phyloP scores from a whole-genome alignment of 2,888 invertebrate genomes.

The Megaustenia siamemsis region DNA sequence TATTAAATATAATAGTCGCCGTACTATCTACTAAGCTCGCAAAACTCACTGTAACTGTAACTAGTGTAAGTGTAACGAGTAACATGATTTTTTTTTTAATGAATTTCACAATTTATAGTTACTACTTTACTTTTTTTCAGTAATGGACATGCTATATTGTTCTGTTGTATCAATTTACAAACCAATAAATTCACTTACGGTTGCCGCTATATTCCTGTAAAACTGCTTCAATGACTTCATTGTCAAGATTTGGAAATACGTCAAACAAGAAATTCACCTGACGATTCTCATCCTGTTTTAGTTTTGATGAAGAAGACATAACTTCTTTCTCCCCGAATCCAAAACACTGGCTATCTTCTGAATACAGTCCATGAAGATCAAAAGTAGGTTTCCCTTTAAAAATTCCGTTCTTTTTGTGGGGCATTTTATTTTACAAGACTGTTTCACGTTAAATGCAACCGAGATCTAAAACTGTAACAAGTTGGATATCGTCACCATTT shows the following conservation, averaged over 20 bases:
- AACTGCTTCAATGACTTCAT: conserved; percentile 30
- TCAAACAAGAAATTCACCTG: conserved; percentile 9
- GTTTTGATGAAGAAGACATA: neutral
- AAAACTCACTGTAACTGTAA: too few species aligned
- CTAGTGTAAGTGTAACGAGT: too few species aligned
- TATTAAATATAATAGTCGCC: too few species aligned
- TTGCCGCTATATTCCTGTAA: conserved; percentile 27
- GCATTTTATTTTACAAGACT: conserved; percentile 32
- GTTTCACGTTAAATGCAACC: neutral
- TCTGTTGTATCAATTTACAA: too few species aligned
- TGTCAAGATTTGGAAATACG: conserved; percentile 24
- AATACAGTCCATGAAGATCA: neutral
- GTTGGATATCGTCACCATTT: conserved; percentile 20
- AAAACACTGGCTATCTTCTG: neutral
- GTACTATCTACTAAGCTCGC: too few species aligned
- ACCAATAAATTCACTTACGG: conserved; percentile 12
- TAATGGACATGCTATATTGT: too few species aligned
- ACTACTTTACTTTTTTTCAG: too few species aligned
- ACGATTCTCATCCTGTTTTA: neutral
- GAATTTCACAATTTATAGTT: too few species aligned
- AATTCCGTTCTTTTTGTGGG: conserved; percentile 22
- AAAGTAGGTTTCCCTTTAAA: neutral
- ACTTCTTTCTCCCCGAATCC: neutral
- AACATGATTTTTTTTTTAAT: too few species aligned
- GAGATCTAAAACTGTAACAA: neutral